Percentiles rank a stretch among this genome's conserved stretches.
Conservation (phyloP, 1,140 invertebrate species). For the Drosophila kohkoa region DNA sequence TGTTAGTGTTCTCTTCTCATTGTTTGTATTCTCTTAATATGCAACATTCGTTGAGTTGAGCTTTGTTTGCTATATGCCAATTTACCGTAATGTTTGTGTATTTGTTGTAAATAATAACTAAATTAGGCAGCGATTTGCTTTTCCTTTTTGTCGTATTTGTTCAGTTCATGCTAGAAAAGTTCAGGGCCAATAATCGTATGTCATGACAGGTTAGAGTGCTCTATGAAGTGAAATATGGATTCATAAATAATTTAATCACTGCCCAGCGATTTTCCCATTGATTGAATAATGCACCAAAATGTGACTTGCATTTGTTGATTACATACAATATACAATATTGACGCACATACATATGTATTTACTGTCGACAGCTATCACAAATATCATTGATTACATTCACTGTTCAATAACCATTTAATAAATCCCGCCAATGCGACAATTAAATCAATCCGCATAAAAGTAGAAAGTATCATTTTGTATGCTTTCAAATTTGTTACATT, state of each 20-base stretch:
- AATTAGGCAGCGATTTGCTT: constrained; percentile 69
- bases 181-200: constrained; percentile 34
- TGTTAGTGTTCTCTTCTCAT: background rate
- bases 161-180: constrained; percentile 8
- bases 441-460: background rate
- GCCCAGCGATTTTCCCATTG: background rate
- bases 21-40: constrained; percentile 45
- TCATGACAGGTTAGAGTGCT: constrained; percentile 9
- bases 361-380: constrained; percentile 7
- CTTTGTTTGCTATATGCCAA: constrained; percentile 73
- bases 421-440: background rate
- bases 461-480: background rate
- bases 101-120: constrained; percentile 77
- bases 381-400: constrained; percentile 12
- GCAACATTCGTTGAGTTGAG: constrained; percentile 41
- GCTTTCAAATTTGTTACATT: too few species aligned
- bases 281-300: constrained; percentile 7
- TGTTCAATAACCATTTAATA: constrained; percentile 5
- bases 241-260: constrained; percentile 32
- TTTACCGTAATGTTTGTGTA: constrained; percentile 68
- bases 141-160: constrained; percentile 12
- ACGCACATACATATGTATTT: background rate
- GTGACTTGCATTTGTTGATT: constrained; percentile 37
- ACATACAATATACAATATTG: background rate
- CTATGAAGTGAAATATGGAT: constrained; percentile 19